These are phyloP conservation scores for Laterallus jamaicensis DNA, from an alignment of 2,113 vertebrate species.

Conservation along the genomic window DNA sequence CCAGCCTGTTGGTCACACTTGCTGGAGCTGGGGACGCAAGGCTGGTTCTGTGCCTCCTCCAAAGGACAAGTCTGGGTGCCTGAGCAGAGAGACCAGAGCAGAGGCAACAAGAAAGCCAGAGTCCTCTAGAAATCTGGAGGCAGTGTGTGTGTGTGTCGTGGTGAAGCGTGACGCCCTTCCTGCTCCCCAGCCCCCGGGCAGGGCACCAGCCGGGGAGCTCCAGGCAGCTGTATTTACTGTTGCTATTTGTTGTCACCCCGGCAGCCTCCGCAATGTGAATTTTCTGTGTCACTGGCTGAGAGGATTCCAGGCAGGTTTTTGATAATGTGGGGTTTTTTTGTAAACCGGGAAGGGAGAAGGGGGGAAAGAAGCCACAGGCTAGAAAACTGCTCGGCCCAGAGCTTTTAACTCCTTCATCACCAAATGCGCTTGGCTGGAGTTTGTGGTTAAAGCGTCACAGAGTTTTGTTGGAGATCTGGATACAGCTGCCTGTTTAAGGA, in stretches of 20 bases:
- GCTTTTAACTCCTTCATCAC: slow-evolving; percentile 41
- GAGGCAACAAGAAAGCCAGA: not conserved
- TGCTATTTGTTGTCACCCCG: slow-evolving; percentile 90
- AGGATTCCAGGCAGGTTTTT: slow-evolving; percentile 91
- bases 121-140: not conserved
- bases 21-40: not conserved
- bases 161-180: slow-evolving; percentile 62
- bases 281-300: slow-evolving; percentile 94
- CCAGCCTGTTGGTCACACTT: not conserved
- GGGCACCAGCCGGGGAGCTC: slow-evolving; percentile 27
- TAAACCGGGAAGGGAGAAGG: slow-evolving; percentile 3
- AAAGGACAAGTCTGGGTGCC: not conserved
- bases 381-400: not conserved
- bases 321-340: slow-evolving; percentile 77
- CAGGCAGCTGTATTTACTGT: slow-evolving; percentile 90
- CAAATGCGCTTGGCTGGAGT: not conserved
- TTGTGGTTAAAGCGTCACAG: not conserved
- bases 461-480: not conserved
- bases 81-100: not conserved
- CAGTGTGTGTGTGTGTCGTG: slow-evolving; percentile 21
- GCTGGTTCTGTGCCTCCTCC: not conserved
- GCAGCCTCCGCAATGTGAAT: slow-evolving; percentile 86
- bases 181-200: slow-evolving; percentile 68
- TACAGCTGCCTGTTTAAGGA: not conserved
- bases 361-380: slow-evolving; percentile 21